Percentiles rank a stretch among this genome's conserved stretches.
Conservation (phyloP, 2,888 invertebrate species). For the Amiota mariae region DNA sequence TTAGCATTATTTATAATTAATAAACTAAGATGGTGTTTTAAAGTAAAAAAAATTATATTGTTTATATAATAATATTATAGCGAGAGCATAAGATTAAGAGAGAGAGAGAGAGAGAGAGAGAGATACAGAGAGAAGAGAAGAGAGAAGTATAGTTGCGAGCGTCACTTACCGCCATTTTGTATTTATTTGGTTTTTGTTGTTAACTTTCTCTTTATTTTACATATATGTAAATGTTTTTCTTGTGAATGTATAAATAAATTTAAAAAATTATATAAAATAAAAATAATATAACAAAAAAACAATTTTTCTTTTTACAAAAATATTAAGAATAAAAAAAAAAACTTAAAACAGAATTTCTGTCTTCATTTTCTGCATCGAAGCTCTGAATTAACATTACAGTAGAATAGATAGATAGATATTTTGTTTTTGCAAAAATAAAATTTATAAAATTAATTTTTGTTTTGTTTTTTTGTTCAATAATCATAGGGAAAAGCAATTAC, state of each 20-base stretch:
- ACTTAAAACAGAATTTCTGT: constrained; percentile 42
- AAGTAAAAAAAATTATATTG: neutral
- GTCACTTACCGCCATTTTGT: constrained; percentile 58
- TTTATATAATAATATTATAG: neutral
- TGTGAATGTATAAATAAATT: constrained; percentile 47
- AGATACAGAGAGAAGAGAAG: constrained; percentile 44
- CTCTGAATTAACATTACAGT: constrained; percentile 70
- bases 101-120: constrained; percentile 9
- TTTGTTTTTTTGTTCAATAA: neutral
- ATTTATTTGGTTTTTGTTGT: constrained; percentile 39
- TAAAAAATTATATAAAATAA: constrained; percentile 37
- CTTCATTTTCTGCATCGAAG: constrained; percentile 65
- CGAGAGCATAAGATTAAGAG: constrained; percentile 8
- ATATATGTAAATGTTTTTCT: constrained; percentile 30
- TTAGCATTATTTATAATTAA: too few species aligned
- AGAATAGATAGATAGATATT: constrained; percentile 47
- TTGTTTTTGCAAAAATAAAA: constrained; percentile 38
- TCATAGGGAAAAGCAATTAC: constrained; percentile 21
- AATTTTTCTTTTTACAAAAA: constrained; percentile 23
- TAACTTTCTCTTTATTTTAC: constrained; percentile 41
- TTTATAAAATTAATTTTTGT: neutral
- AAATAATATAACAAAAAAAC: neutral
- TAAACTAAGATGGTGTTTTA: neutral
- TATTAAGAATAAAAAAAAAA: constrained; percentile 28
- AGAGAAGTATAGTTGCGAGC: constrained; percentile 48